phyloP scores from a whole-genome alignment of 2,888 invertebrate species.

The Ormyrus rosae region DNA sequence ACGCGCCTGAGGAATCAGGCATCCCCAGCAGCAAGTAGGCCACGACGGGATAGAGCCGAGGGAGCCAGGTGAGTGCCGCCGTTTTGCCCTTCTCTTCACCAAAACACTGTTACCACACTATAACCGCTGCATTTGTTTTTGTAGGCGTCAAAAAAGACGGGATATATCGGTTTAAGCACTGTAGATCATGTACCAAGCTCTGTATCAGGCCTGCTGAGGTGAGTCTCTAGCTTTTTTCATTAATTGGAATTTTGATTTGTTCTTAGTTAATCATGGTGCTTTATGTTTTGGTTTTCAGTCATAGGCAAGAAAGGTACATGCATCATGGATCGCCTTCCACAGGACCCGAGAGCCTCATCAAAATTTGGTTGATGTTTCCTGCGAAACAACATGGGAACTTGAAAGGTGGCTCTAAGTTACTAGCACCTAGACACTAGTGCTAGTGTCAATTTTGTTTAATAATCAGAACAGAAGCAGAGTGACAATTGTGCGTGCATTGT shows the following conservation, averaged over 20 bases:
- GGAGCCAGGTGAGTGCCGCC: neutral
- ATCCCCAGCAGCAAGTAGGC: neutral
- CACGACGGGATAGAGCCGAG: no score
- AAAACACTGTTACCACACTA: neutral
- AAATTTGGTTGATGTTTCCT: conserved; percentile 71
- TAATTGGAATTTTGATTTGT: neutral
- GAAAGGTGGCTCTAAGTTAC: conserved; percentile 55
- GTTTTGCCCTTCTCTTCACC: neutral
- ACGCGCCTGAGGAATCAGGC: conserved; percentile 2
- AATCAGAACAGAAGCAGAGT: conserved; percentile 6
- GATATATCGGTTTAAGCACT: neutral
- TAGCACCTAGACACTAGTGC: conserved; percentile 23
- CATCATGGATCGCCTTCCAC: conserved; percentile 72
- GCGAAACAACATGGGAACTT: conserved; percentile 73
- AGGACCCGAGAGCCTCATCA: conserved; percentile 74
- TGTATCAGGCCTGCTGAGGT: conserved; percentile 3
- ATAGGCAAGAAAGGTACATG: neutral
- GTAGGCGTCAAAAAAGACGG: neutral
- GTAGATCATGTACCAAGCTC: neutral
- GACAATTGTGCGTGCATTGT: conserved; percentile 20
- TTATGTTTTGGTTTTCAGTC: conserved; percentile 13
- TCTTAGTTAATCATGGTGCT: no score
- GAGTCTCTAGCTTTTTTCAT: neutral
- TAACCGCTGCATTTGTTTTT: neutral
- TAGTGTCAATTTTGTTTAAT: conserved; percentile 27